These are phyloP conservation scores for Metaphire vulgaris DNA, from an alignment of 1,140 invertebrate species.

Conservation along the genomic window DNA sequence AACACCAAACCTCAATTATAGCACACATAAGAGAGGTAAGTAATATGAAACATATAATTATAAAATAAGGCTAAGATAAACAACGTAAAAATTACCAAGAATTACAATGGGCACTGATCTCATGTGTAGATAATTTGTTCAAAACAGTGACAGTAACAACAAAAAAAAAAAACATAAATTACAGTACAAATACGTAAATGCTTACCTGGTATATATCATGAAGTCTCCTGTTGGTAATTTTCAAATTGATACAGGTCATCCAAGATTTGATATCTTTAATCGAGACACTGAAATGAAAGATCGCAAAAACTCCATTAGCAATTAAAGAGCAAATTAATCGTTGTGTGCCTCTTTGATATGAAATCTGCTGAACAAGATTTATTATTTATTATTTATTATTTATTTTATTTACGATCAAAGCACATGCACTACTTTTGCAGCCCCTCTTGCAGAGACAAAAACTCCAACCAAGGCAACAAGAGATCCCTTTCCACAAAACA, in stretches of 20 bases:
- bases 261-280: constrained; percentile 87
- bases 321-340: too few species aligned
- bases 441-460: too few species aligned
- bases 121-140: not conserved
- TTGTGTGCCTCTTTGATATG: too few species aligned
- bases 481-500: too few species aligned
- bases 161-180: not conserved
- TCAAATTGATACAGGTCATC: constrained; percentile 79
- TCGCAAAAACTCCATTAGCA: too few species aligned
- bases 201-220: constrained; percentile 46
- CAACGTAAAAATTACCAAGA: not conserved
- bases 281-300: constrained; percentile 67
- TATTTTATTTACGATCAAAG: too few species aligned
- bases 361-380: too few species aligned
- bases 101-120: too few species aligned
- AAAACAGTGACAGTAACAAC: not conserved
- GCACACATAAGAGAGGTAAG: not conserved
- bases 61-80: not conserved
- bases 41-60: not conserved
- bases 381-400: too few species aligned
- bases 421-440: too few species aligned
- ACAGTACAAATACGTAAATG: constrained; percentile 5
- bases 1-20: too few species aligned
- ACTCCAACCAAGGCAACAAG: too few species aligned
- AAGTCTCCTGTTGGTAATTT: constrained; percentile 72